Evolutionary conservation across 2,113 vertebrate genomes (phyloP).

Genomic region (Stercorarius parasiticus): DNA sequence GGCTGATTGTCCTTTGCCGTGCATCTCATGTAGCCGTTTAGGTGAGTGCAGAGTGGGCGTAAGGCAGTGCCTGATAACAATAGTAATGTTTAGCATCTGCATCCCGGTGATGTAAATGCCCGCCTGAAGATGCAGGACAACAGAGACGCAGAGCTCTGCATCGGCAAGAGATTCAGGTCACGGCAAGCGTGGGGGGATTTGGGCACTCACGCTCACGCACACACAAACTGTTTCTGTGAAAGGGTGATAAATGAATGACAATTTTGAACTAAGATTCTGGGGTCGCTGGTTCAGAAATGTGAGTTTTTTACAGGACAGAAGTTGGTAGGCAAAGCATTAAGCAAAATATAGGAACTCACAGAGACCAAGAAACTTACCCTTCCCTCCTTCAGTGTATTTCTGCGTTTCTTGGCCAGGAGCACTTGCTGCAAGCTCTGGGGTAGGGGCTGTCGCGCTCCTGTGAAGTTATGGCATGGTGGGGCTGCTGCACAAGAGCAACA

Average conservation of each 20-base stretch:
- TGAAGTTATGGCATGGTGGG: background rate
- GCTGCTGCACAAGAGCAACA: background rate
- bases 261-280: background rate
- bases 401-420: background rate
- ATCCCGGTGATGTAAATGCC: background rate
- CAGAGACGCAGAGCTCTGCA: background rate
- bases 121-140: background rate
- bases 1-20: conserved; percentile 20
- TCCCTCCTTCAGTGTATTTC: background rate
- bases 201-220: no score
- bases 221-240: background rate
- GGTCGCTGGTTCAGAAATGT: background rate
- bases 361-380: background rate
- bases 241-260: background rate
- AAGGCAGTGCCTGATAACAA: background rate
- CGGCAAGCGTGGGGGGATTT: background rate
- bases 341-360: background rate
- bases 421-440: background rate
- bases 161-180: rapidly evolving
- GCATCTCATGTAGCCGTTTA: background rate
- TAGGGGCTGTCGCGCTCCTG: background rate
- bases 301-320: background rate
- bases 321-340: background rate
- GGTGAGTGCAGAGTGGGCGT: rapidly evolving
- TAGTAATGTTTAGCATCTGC: background rate